Conservation (phyloP, 1,140 invertebrate genomes). For the Anoplolepis gracilipes region DNA sequence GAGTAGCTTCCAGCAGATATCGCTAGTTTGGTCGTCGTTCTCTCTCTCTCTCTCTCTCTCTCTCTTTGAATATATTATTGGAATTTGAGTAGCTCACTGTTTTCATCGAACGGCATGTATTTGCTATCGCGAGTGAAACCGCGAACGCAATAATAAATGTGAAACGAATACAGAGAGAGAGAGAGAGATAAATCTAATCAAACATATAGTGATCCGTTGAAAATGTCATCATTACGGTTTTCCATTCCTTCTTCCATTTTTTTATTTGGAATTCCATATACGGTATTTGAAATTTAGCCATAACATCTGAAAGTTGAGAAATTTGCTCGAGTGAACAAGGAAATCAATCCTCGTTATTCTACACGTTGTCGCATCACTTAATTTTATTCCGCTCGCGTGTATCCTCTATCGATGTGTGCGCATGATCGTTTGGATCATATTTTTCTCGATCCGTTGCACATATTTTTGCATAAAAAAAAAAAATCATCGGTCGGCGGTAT, state of each 20-base stretch:
- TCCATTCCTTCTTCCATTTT: background rate
- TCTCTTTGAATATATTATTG: conserved; percentile 68
- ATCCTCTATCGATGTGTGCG: background rate
- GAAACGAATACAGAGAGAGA: background rate
- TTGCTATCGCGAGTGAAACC: conserved; percentile 21
- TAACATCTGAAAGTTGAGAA: background rate
- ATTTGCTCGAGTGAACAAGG: conserved; percentile 22
- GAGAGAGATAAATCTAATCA: too few relatives aligned
- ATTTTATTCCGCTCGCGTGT: conserved; percentile 31
- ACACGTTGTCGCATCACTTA: conserved; percentile 20
- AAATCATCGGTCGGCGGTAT: conserved; percentile 44
- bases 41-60: too few relatives aligned
- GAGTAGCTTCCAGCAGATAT: conserved; percentile 69
- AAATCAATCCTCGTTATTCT: conserved; percentile 35
- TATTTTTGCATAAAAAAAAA: conserved; percentile 63
- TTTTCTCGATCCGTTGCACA: conserved; percentile 58
- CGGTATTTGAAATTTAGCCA: background rate
- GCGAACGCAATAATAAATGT: background rate
- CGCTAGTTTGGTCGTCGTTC: conserved; percentile 60
- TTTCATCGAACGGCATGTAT: conserved; percentile 24
- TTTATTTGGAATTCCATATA: background rate
- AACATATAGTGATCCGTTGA: background rate
- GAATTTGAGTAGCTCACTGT: conserved; percentile 34
- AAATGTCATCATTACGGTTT: background rate
- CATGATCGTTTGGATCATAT: conserved; percentile 28